Evolutionary conservation across 35 echinoderm and acorn worm species (phyloP).

Genomic region (Apostichopus californicus): DNA sequence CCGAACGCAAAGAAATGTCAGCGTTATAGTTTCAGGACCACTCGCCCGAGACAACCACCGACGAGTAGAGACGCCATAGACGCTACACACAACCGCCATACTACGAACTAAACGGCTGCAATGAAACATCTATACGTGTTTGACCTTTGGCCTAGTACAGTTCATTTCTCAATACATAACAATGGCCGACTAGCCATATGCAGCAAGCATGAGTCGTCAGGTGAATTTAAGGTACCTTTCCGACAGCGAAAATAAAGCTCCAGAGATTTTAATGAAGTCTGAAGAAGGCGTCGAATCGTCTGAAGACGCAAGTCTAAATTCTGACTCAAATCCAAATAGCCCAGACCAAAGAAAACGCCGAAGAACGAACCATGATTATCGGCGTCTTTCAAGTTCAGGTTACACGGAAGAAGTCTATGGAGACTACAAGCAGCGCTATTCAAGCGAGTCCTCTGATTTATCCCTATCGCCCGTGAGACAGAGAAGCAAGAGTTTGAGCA

Average conservation of each 20-base stretch:
- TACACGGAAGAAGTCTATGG: constrained; percentile 91
- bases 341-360: constrained; percentile 82
- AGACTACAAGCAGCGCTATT: constrained; percentile 91
- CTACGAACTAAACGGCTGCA: background rate
- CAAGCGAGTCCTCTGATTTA: constrained; percentile 87
- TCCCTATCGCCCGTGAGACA: constrained; percentile 74
- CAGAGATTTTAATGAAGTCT: constrained; percentile 30
- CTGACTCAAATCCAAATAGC: constrained; percentile 58
- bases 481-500: constrained; percentile 39
- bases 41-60: too few relatives aligned
- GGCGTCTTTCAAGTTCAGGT: constrained; percentile 93
- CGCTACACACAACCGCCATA: too few relatives aligned
- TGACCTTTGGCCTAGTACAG: constrained; percentile 25
- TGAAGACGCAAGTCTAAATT: constrained; percentile 54
- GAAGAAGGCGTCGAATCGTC: constrained; percentile 32
- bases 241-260: constrained; percentile 69
- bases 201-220: constrained; percentile 47
- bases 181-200: constrained; percentile 53
- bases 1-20: too few relatives aligned
- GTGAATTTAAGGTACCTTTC: constrained; percentile 52
- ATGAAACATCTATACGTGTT: background rate
- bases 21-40: too few relatives aligned
- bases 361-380: constrained; percentile 92
- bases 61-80: too few relatives aligned
- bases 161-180: constrained; percentile 15